Conservation (phyloP, 53 echinoderm and acorn worm genomes). For the Holothuria leucospilota region DNA sequence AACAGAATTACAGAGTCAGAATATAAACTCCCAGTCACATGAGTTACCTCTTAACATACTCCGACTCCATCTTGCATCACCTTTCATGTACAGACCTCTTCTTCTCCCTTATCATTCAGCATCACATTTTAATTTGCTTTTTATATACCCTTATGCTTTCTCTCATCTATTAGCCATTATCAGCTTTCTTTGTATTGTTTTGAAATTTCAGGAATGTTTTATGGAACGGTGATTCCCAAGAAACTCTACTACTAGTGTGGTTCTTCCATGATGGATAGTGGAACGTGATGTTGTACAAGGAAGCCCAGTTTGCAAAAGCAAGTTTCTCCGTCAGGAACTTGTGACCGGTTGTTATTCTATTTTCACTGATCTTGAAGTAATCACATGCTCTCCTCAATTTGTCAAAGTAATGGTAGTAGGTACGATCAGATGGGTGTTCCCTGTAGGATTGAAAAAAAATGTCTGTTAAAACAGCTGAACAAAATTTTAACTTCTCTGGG, state of each 20-base stretch:
- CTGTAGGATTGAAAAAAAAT: conserved; percentile 42
- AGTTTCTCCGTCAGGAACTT: conserved; percentile 90
- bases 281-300: conserved; percentile 74
- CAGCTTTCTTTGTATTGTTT: neutral
- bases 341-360: conserved; percentile 63
- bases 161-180: too few relatives aligned
- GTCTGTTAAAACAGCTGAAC: too few relatives aligned
- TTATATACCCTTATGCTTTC: too few relatives aligned
- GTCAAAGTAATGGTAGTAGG: conserved; percentile 82
- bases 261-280: conserved; percentile 79
- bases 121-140: too few relatives aligned
- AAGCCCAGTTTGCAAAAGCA: conserved; percentile 80
- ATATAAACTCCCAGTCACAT: too few relatives aligned
- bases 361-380: conserved; percentile 75
- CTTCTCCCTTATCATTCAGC: too few relatives aligned
- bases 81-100: too few relatives aligned
- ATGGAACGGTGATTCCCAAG: conserved; percentile 67
- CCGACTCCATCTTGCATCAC: too few relatives aligned
- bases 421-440: conserved; percentile 73
- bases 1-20: too few relatives aligned
- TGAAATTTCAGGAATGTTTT: conserved; percentile 56
- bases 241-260: conserved; percentile 43
- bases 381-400: conserved; percentile 65
- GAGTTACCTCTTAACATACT: too few relatives aligned
- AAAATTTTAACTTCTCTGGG: too few relatives aligned